phyloP scores from a whole-genome alignment of 64 coral and sea anemone genomes.

The Montipora foliosa region DNA sequence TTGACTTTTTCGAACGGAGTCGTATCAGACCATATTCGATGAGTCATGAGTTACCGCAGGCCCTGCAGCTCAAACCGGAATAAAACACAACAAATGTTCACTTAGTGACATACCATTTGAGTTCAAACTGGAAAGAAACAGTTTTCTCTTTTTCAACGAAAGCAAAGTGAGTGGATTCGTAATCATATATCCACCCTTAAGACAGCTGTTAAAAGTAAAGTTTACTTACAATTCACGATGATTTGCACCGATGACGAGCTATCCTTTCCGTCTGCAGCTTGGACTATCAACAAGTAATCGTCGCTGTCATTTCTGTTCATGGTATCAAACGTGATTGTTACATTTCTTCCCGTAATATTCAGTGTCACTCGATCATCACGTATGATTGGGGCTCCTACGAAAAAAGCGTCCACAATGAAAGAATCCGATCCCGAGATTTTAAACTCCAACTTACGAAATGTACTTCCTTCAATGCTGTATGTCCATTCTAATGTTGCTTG shows the following conservation, averaged over 20 bases:
- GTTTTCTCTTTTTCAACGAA: too few species aligned
- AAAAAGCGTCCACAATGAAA: too few species aligned
- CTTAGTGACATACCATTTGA: too few species aligned
- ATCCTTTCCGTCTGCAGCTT: fast-evolving
- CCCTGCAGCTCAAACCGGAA: too few species aligned
- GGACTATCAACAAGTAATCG: not conserved
- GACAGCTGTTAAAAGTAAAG: not conserved
- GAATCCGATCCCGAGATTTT: too few species aligned
- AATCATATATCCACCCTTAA: too few species aligned
- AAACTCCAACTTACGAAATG: not conserved
- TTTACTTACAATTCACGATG: not conserved
- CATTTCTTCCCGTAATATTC: not conserved
- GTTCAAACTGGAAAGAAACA: too few species aligned
- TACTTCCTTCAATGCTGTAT: not conserved
- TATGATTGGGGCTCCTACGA: fast-evolving
- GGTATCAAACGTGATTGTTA: not conserved
- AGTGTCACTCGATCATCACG: not conserved
- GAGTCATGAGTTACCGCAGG: too few species aligned
- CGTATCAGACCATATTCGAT: too few species aligned
- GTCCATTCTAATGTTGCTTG: not conserved
- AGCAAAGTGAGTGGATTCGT: too few species aligned
- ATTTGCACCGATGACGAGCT: not conserved
- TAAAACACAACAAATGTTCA: too few species aligned
- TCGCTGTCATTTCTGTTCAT: not conserved
- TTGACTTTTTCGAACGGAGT: too few species aligned